Evolutionary conservation across 2,888 invertebrate species (phyloP).

Genomic region (Monochamus alternatus): DNA sequence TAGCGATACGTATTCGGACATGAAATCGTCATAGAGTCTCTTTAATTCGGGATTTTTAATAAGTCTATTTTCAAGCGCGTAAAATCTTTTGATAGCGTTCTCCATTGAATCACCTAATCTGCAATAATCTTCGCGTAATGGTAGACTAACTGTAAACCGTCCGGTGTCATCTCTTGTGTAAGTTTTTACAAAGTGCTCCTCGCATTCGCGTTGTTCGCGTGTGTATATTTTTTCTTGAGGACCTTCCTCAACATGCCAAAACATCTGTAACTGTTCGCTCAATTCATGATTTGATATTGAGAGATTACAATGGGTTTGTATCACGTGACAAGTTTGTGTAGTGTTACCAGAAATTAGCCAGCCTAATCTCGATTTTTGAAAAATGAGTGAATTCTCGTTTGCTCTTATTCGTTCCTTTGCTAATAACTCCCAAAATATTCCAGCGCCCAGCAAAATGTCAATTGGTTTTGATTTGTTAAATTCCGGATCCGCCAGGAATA

Average conservation of each 20-base stretch:
- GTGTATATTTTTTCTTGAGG: not conserved
- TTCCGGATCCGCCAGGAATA: conserved; percentile 3
- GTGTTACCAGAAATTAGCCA: conserved; percentile 1
- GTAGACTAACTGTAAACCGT: not conserved
- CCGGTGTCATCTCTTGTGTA: too few species aligned
- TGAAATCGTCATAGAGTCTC: too few species aligned
- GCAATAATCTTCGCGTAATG: too few species aligned
- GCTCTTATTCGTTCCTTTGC: not conserved
- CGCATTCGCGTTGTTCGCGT: not conserved
- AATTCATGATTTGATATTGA: not conserved
- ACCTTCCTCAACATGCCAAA: conserved; percentile 2
- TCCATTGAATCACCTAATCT: too few species aligned
- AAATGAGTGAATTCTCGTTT: not conserved
- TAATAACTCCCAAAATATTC: not conserved
- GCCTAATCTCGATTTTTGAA: conserved; percentile 7
- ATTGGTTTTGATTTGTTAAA: not conserved
- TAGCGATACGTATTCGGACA: too few species aligned
- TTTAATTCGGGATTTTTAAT: too few species aligned
- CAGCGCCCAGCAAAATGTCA: not conserved
- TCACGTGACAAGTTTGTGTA: not conserved
- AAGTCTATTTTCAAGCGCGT: too few species aligned
- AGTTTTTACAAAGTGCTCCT: not conserved
- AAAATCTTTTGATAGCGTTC: too few species aligned
- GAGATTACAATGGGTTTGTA: not conserved
- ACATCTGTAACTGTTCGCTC: not conserved